Percentiles rank a stretch among this genome's conserved stretches.
phyloP scores from a whole-genome alignment of 2,888 invertebrate genomes.

The Norana najaformis region DNA sequence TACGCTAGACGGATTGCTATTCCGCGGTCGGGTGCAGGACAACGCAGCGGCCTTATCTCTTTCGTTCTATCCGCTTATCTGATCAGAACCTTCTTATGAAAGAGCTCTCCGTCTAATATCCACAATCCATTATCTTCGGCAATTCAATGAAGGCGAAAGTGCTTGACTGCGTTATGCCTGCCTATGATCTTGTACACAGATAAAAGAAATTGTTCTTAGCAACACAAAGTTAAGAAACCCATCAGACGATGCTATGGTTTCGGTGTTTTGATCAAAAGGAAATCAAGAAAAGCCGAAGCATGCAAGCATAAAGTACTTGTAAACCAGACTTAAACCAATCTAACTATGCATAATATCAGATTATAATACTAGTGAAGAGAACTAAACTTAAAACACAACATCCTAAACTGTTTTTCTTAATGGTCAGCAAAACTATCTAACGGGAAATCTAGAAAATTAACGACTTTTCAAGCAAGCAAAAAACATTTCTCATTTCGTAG shows the following conservation, averaged over 20 bases:
- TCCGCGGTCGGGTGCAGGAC: neutral
- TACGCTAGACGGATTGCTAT: constrained; percentile 18
- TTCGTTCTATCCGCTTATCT: constrained; percentile 15
- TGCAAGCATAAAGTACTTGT: neutral
- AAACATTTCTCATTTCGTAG: neutral
- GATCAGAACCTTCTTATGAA: neutral
- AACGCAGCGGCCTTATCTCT: neutral
- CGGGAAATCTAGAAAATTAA: neutral
- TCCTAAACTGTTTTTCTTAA: neutral
- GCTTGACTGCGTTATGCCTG: neutral
- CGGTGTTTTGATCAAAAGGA: neutral
- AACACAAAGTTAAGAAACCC: neutral
- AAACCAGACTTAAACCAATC: neutral
- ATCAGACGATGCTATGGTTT: neutral
- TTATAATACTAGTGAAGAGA: neutral
- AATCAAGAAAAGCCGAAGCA: too few relatives aligned
- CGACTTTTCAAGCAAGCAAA: neutral
- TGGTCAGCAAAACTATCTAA: neutral
- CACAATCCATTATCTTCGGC: constrained; percentile 25
- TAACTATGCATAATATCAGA: neutral
- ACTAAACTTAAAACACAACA: neutral
- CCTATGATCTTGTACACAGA: constrained; percentile 18
- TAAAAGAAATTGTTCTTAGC: constrained; percentile 8
- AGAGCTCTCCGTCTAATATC: constrained; percentile 2
- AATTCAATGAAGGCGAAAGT: constrained; percentile 9